Evolutionary conservation across 2,888 invertebrate genomes (phyloP).

Genomic region (Polydrusus pterygomalis): DNA sequence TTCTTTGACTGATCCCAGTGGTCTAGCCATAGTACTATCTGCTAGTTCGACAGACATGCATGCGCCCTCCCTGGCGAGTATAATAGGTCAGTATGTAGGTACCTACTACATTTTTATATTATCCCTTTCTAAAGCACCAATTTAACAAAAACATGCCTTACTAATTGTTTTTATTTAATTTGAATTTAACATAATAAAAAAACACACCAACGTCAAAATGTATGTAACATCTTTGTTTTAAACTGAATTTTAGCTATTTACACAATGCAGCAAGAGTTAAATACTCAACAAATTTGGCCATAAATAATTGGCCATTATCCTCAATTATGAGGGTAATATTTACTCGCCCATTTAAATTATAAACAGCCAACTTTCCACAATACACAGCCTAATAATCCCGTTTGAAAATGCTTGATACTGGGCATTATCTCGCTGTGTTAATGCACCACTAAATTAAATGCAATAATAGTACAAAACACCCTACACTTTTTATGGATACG

Average conservation of each 20-base stretch:
- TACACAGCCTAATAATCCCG: conserved; percentile 50
- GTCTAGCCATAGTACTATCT: too few relatives aligned
- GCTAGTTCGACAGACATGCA: too few relatives aligned
- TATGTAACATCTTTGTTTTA: conserved; percentile 10
- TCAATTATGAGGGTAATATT: conserved; percentile 43
- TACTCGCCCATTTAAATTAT: conserved; percentile 51
- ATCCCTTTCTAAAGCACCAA: too few relatives aligned
- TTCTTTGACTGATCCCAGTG: too few relatives aligned
- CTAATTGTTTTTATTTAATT: too few relatives aligned
- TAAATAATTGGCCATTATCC: conserved; percentile 54
- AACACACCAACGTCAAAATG: too few relatives aligned
- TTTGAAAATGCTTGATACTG: conserved; percentile 46
- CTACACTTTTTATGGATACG: too few relatives aligned
- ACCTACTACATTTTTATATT: too few relatives aligned
- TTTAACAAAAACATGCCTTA: too few relatives aligned
- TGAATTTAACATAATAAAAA: too few relatives aligned
- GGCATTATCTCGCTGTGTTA: conserved; percentile 48
- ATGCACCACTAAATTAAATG: conserved; percentile 39
- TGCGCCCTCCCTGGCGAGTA: too few relatives aligned
- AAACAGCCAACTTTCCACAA: conserved; percentile 50
- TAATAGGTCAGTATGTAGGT: too few relatives aligned
- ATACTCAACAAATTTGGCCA: conserved; percentile 46
- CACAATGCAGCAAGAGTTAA: conserved; percentile 32
- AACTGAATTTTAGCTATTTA: conserved; percentile 32
- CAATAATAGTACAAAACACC: conserved; percentile 19